Conservation (phyloP, 2,797 vertebrate genomes). For the Gallinago solitaria region DNA sequence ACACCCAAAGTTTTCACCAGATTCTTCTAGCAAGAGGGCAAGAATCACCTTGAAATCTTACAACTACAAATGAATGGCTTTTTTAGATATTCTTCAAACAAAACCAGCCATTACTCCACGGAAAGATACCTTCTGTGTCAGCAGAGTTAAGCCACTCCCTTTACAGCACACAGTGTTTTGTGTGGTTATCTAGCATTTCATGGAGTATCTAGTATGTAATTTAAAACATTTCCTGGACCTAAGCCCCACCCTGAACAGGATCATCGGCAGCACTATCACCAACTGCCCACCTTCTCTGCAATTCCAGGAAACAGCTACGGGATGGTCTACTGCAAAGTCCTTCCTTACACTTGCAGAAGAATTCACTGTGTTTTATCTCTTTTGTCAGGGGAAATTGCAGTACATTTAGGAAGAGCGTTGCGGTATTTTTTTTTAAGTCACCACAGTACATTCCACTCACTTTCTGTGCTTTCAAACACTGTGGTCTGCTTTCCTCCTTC, state of each 20-base stretch:
- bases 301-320: conserved; percentile 23
- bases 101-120: background rate
- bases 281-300: background rate
- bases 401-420: background rate
- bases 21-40: background rate
- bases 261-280: background rate
- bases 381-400: background rate
- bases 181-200: conserved; percentile 3
- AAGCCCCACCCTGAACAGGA: conserved; percentile 55
- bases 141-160: conserved; percentile 2
- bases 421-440: background rate
- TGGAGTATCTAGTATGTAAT: conserved; percentile 8
- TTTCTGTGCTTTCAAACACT: conserved; percentile 41
- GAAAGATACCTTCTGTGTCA: background rate
- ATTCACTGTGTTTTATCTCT: conserved; percentile 10
- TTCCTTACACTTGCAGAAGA: background rate
- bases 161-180: background rate
- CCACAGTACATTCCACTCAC: conserved; percentile 18
- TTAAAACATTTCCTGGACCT: conserved; percentile 66
- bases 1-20: conserved; percentile 18
- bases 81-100: background rate
- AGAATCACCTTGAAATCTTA: background rate
- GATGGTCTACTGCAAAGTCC: background rate
- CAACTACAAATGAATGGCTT: background rate
- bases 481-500: background rate